Percentiles rank a stretch among this genome's conserved stretches.
Conservation (phyloP, 2,797 vertebrate species). For the Taeniopygia guttata region DNA sequence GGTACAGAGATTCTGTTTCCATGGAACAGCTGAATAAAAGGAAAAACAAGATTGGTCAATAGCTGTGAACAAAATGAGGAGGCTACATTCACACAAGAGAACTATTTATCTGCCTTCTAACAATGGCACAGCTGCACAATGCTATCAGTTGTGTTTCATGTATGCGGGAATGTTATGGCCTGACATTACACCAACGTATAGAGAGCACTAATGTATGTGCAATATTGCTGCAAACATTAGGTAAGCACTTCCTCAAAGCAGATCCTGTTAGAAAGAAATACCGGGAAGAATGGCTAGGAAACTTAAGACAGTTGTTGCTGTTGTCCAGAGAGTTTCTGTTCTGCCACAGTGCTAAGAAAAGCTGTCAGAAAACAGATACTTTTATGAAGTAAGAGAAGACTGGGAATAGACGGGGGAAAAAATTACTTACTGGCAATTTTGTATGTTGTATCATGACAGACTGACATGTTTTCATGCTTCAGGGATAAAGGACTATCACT, state of each 20-base stretch:
- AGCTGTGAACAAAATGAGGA: slow-evolving; percentile 3
- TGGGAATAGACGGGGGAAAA: neutral
- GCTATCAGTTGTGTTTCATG: neutral
- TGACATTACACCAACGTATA: neutral
- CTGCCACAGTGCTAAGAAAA: slow-evolving; percentile 1
- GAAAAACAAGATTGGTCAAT: slow-evolving; percentile 18
- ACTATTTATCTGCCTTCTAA: neutral
- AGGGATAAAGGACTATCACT: slow-evolving; percentile 10
- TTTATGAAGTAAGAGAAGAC: slow-evolving; percentile 18
- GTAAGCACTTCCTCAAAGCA: neutral
- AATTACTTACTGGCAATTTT: neutral
- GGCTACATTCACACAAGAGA: slow-evolving; percentile 2
- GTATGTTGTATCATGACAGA: neutral
- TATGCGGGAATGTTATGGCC: neutral
- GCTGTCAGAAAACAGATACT: neutral
- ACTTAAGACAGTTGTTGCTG: neutral
- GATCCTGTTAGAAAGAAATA: neutral
- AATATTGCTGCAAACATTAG: neutral
- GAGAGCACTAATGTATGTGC: neutral
- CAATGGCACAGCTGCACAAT: slow-evolving; percentile 39
- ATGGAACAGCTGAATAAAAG: slow-evolving; percentile 17
- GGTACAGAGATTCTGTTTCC: neutral
- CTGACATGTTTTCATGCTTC: neutral
- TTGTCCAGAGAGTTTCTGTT: slow-evolving; percentile 23
- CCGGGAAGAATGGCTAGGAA: neutral